Evolutionary conservation across 2,113 vertebrate genomes (phyloP).

Genomic region (Paracanthobrama guichenoti): DNA sequence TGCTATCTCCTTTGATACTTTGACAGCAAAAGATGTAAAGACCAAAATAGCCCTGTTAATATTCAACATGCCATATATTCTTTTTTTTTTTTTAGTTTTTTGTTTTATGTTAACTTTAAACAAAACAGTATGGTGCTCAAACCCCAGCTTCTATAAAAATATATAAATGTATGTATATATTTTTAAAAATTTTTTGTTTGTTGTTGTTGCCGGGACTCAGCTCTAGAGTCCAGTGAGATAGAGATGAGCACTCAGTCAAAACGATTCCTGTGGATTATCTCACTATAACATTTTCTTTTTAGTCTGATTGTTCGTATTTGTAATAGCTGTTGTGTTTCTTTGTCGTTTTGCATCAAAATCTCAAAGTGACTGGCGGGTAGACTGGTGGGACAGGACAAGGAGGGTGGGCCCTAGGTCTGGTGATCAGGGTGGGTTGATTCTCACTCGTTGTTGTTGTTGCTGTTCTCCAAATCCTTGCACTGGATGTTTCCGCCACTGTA

Average conservation of each 20-base stretch:
- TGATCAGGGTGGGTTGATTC: constrained; percentile 60
- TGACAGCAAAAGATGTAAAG: constrained; percentile 62
- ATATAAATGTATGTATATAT: constrained; percentile 75
- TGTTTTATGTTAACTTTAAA: constrained; percentile 60
- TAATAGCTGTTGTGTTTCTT: constrained; percentile 43
- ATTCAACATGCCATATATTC: constrained; percentile 63
- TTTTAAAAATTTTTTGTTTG: constrained; percentile 63
- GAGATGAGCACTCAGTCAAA: constrained; percentile 73
- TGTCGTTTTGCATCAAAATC: constrained; percentile 62
- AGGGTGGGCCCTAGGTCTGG: constrained; percentile 74
- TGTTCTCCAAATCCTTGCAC: constrained; percentile 93
- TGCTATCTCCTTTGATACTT: constrained; percentile 60
- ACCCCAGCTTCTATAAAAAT: constrained; percentile 74
- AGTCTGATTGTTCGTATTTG: constrained; percentile 43
- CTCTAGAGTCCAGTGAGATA: constrained; percentile 62
- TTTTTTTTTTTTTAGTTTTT: constrained; percentile 54
- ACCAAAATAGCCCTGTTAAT: constrained; percentile 62
- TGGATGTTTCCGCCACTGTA: constrained; percentile 91
- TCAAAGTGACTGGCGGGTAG: constrained; percentile 71
- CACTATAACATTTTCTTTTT: constrained; percentile 62
- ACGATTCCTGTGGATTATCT: constrained; percentile 70
- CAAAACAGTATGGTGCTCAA: constrained; percentile 66
- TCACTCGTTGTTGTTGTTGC: constrained; percentile 93
- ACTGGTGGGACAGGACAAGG: constrained; percentile 71
- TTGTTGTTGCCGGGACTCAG: constrained; percentile 57